Percentiles rank a stretch among this genome's conserved stretches.
These are phyloP conservation scores for Drosophila formosana DNA, from an alignment of 2,888 invertebrate genomes.

Conservation along the genomic window DNA sequence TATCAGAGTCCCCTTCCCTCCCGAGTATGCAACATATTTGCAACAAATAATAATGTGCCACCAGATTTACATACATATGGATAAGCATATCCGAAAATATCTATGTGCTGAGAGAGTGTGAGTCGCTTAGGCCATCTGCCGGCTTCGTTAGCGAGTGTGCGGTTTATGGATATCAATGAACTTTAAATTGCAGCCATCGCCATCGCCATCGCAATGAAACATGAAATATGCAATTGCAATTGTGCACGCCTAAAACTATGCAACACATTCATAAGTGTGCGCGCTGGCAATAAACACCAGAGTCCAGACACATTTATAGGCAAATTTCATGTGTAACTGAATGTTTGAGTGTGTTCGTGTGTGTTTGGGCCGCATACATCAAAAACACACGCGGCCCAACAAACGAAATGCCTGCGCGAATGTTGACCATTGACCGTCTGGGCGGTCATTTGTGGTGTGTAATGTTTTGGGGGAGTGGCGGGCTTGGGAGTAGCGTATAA, in stretches of 20 bases:
- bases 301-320: conserved; percentile 75
- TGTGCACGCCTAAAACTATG: conserved; percentile 69
- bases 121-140: conserved; percentile 27
- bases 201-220: conserved; percentile 43
- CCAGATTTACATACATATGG: conserved; percentile 62
- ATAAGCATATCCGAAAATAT: conserved; percentile 2
- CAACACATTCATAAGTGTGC: conserved; percentile 29
- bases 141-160: conserved; percentile 59
- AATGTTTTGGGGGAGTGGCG: conserved; percentile 32
- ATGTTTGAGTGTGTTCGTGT: conserved; percentile 8
- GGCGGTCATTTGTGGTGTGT: conserved; percentile 6
- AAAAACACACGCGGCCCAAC: conserved; percentile 48
- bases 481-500: conserved; percentile 43
- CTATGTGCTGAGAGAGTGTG: conserved; percentile 4
- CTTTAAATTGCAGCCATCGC: conserved; percentile 68
- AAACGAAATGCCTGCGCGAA: conserved; percentile 19
- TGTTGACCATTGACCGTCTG: conserved; percentile 54
- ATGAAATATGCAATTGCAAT: conserved; percentile 67
- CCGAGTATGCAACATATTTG: conserved; percentile 42
- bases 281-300: conserved; percentile 62
- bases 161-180: conserved; percentile 80
- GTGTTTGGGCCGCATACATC: conserved; percentile 42
- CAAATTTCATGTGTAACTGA: conserved; percentile 60
- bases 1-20: conserved; percentile 9
- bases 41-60: conserved; percentile 58